Evolutionary conservation across 2,888 invertebrate genomes (phyloP).

Genomic region (Lepidocyrtoides sp.): DNA sequence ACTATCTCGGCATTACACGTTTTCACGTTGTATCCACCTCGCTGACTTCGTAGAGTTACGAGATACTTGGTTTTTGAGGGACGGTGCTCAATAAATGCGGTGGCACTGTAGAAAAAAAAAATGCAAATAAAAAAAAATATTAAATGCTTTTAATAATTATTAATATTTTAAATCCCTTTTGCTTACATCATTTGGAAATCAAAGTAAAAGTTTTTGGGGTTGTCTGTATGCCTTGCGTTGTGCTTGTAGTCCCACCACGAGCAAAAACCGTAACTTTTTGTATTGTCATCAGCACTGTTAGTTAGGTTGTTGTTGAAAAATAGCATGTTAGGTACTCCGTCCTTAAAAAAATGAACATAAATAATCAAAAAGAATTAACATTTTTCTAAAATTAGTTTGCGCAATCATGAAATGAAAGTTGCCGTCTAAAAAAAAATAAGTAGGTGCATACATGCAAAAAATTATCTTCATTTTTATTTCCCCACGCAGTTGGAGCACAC

Average conservation of each 20-base stretch:
- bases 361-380: neutral
- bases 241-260: conserved; percentile 15
- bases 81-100: neutral
- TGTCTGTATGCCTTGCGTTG: neutral
- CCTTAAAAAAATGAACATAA: neutral
- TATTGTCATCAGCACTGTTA: too few relatives aligned
- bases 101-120: neutral
- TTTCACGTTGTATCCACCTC: neutral
- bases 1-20: neutral
- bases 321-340: neutral
- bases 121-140: neutral
- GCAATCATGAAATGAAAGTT: neutral
- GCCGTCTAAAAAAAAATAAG: neutral
- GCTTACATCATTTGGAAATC: conserved; percentile 42
- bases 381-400: neutral
- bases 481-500: neutral
- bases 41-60: neutral
- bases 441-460: conserved; percentile 40
- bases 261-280: conserved; percentile 12
- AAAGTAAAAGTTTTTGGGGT: conserved; percentile 16
- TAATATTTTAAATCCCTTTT: neutral
- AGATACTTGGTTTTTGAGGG: neutral
- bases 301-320: conserved; percentile 30
- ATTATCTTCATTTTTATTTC: neutral
- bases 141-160: too few relatives aligned